These are phyloP conservation scores for Reinhardtius hippoglossoides DNA, from an alignment of 2,113 vertebrate genomes.

Conservation along the genomic window DNA sequence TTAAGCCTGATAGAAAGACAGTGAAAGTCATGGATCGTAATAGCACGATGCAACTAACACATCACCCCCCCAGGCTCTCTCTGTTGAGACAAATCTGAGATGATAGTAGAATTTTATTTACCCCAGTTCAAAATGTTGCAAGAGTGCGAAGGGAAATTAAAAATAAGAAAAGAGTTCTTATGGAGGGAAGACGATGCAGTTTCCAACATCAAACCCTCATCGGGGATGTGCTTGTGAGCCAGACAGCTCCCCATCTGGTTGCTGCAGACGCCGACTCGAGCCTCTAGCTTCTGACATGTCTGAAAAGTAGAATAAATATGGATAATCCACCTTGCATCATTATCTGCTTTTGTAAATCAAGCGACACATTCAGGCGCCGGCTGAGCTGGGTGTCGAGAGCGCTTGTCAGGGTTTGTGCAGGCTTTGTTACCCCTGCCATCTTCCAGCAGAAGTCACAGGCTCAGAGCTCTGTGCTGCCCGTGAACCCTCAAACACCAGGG, in stretches of 20 bases:
- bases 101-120: constrained; percentile 24
- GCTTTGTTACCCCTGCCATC: constrained; percentile 29
- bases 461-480: neutral
- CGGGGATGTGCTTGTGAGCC: neutral
- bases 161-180: constrained; percentile 20
- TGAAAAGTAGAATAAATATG: constrained; percentile 49
- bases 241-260: constrained; percentile 19
- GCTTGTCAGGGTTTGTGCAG: constrained; percentile 22
- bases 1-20: constrained; percentile 17
- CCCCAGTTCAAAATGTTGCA: constrained; percentile 1
- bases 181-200: constrained; percentile 4
- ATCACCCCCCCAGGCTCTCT: constrained; percentile 4
- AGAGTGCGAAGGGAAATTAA: neutral
- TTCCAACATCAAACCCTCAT: constrained; percentile 25
- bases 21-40: constrained; percentile 13
- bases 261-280: neutral
- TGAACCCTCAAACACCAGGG: neutral
- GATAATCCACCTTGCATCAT: constrained; percentile 37
- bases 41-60: neutral
- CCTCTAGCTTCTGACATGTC: constrained; percentile 24
- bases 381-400: constrained; percentile 27
- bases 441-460: constrained; percentile 5
- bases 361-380: neutral
- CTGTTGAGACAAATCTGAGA: neutral
- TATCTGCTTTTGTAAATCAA: constrained; percentile 37